phyloP scores from a whole-genome alignment of 1,140 invertebrate genomes.

The Daktulosphaira vitifoliae region DNA sequence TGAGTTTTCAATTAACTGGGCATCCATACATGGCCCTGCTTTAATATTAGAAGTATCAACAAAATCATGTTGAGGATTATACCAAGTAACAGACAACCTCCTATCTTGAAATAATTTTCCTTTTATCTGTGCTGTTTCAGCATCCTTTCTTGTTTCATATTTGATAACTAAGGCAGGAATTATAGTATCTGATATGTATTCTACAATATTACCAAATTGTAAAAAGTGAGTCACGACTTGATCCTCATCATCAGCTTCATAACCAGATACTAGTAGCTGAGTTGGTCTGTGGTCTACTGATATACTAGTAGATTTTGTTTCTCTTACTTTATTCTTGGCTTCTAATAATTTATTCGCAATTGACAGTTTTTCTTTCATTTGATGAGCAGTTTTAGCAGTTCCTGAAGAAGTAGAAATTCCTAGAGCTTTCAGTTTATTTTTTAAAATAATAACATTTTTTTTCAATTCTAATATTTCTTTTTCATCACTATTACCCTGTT shows the following conservation, averaged over 20 bases:
- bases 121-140: slow-evolving; percentile 57
- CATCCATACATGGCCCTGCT: slow-evolving; percentile 23
- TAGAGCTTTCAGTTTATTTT: slow-evolving; percentile 18
- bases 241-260: slow-evolving; percentile 32
- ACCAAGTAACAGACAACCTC: slow-evolving; percentile 44
- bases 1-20: not conserved
- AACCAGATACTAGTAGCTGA: slow-evolving; percentile 29
- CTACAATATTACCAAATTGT: slow-evolving; percentile 63
- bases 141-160: slow-evolving; percentile 62
- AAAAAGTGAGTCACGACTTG: slow-evolving; percentile 42
- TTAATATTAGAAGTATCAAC: slow-evolving; percentile 28
- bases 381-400: slow-evolving; percentile 18
- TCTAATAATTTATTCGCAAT: slow-evolving; percentile 25
- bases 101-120: slow-evolving; percentile 58
- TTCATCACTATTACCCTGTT: slow-evolving; percentile 23
- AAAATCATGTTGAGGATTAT: slow-evolving; percentile 35
- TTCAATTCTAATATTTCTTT: slow-evolving; percentile 26
- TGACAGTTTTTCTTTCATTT: slow-evolving; percentile 28
- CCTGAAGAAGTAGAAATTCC: not conserved
- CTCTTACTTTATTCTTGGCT: slow-evolving; percentile 27
- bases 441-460: slow-evolving; percentile 27
- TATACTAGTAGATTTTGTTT: slow-evolving; percentile 26
- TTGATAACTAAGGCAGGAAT: slow-evolving; percentile 59
- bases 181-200: slow-evolving; percentile 56
- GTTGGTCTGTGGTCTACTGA: slow-evolving; percentile 29